These are phyloP conservation scores for Ctenicera cuprea DNA, from an alignment of 2,888 invertebrate genomes.

Conservation along the genomic window DNA sequence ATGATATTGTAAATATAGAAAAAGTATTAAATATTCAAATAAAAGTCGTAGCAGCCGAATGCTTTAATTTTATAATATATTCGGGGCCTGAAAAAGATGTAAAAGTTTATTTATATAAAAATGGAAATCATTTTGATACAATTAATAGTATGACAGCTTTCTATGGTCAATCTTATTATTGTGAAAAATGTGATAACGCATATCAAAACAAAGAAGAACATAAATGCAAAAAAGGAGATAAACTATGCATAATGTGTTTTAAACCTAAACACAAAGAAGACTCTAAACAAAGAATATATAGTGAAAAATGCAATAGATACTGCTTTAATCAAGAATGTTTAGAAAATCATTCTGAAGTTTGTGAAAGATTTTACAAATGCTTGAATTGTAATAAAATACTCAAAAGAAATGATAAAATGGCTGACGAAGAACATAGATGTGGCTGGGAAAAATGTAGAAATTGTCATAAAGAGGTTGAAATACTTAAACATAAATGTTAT, in stretches of 20 bases:
- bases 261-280: conserved; percentile 32
- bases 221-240: conserved; percentile 40
- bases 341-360: conserved; percentile 26
- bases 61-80: neutral
- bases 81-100: conserved; percentile 12
- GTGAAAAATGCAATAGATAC: conserved; percentile 32
- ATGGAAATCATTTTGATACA: conserved; percentile 46
- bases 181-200: conserved; percentile 43
- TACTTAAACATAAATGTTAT: conserved; percentile 40
- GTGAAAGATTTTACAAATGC: conserved; percentile 30
- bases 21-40: conserved; percentile 4
- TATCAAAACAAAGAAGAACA: conserved; percentile 38
- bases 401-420: conserved; percentile 29
- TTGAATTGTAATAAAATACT: conserved; percentile 34
- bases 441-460: conserved; percentile 37
- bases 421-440: conserved; percentile 36
- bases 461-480: conserved; percentile 33
- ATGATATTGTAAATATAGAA: conserved; percentile 1
- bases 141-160: conserved; percentile 38
- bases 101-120: conserved; percentile 26
- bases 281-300: conserved; percentile 22
- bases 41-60: conserved; percentile 2
- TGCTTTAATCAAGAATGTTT: conserved; percentile 29
- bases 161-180: conserved; percentile 32
- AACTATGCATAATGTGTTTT: conserved; percentile 38